Conservation (phyloP, 2,888 invertebrate genomes). For the Dicyrtoma fusca region DNA sequence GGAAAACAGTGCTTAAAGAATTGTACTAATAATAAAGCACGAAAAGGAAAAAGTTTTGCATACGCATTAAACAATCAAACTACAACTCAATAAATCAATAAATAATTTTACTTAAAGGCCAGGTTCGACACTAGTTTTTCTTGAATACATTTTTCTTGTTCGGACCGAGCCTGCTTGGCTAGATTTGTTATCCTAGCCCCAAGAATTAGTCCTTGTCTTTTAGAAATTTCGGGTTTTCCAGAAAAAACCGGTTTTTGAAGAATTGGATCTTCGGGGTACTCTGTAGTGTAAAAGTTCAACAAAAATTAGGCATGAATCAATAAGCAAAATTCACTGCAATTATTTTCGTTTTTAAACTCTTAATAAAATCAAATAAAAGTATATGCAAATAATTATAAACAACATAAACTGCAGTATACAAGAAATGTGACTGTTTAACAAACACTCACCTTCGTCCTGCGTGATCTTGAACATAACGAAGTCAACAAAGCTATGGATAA, state of each 20-base stretch:
- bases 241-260: neutral
- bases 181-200: neutral
- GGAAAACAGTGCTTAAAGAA: no score
- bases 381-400: neutral
- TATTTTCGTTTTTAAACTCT: no score
- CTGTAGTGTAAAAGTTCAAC: no score
- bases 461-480: slow-evolving; percentile 22
- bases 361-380: neutral
- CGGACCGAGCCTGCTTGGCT: neutral
- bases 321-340: no score
- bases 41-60: no score
- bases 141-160: neutral
- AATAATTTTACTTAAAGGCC: no score
- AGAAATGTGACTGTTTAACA: neutral
- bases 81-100: no score
- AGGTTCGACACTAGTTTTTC: neutral
- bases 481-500: slow-evolving; percentile 18
- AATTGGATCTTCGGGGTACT: slow-evolving; percentile 7
- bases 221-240: slow-evolving; percentile 24
- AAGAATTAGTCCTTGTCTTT: slow-evolving; percentile 13
- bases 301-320: no score
- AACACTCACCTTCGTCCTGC: neutral
- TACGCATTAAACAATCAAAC: no score
- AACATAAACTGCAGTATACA: neutral
- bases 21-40: no score